phyloP scores from a whole-genome alignment of 2,113 vertebrate genomes.

The Acinonyx jubatus region DNA sequence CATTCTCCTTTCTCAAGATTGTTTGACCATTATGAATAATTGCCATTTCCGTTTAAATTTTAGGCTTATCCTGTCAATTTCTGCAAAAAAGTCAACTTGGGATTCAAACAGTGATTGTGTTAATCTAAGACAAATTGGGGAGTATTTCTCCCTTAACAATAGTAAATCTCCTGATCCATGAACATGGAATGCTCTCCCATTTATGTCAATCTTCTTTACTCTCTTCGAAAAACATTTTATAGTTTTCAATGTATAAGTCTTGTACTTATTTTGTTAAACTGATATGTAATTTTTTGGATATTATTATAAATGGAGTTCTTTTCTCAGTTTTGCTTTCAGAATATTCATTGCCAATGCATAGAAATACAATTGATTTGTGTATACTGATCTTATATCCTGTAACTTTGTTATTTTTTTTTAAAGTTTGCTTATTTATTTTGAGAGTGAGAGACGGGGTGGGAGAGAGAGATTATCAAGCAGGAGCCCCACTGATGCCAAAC shows the following conservation, averaged over 20 bases:
- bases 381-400: neutral
- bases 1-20: neutral
- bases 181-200: neutral
- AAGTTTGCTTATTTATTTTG: too few species aligned
- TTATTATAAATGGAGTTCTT: neutral
- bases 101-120: neutral
- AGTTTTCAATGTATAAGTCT: neutral
- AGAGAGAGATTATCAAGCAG: too few species aligned
- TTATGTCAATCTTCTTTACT: neutral
- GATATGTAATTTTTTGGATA: neutral
- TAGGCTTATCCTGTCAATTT: neutral
- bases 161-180: neutral
- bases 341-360: neutral
- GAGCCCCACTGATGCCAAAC: too few species aligned
- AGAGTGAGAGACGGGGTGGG: too few species aligned
- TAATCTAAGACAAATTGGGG: neutral
- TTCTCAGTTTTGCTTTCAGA: neutral
- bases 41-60: neutral
- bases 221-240: neutral
- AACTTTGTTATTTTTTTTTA: neutral
- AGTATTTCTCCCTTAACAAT: neutral
- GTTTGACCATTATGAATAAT: neutral
- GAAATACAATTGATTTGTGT: neutral
- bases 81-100: neutral
- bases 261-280: neutral